These are phyloP conservation scores for Xestia rhomboidea DNA, from an alignment of 2,888 invertebrate species.

Conservation along the genomic window DNA sequence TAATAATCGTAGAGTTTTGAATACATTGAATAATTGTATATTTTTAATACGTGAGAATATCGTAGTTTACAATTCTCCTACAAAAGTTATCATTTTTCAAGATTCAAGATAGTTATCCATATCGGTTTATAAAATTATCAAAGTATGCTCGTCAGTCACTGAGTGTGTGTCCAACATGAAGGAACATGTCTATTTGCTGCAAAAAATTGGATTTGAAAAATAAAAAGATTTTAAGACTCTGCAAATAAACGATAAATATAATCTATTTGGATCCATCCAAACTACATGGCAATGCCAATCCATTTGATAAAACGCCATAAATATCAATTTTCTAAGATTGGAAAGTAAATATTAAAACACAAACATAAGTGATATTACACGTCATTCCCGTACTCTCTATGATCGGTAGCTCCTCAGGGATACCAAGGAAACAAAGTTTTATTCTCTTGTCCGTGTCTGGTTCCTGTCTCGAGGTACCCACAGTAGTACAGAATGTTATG, in stretches of 20 bases:
- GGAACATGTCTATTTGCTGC: too few relatives aligned
- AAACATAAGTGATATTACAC: conserved; percentile 39
- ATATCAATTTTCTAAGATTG: conserved; percentile 14
- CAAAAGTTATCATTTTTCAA: too few relatives aligned
- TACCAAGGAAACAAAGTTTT: conserved; percentile 20
- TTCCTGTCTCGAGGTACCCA: conserved; percentile 3
- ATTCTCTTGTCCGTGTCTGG: conserved; percentile 20
- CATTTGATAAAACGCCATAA: neutral
- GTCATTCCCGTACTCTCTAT: neutral
- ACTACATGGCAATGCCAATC: too few relatives aligned
- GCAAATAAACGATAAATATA: too few relatives aligned
- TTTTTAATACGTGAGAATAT: too few relatives aligned
- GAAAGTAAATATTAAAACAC: conserved; percentile 26
- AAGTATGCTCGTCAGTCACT: neutral
- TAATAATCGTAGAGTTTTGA: too few relatives aligned
- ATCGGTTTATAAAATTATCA: neutral
- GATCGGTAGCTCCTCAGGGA: conserved; percentile 48
- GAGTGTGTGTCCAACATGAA: neutral
- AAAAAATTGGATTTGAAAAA: neutral
- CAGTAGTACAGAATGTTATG: conserved; percentile 36
- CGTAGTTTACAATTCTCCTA: too few relatives aligned
- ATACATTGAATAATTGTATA: too few relatives aligned
- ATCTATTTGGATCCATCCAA: neutral
- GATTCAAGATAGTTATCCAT: too few relatives aligned
- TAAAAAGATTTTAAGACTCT: neutral